Evolutionary conservation across 2,797 vertebrate genomes (phyloP).

Genomic region (Acrossocheilus fasciatus): DNA sequence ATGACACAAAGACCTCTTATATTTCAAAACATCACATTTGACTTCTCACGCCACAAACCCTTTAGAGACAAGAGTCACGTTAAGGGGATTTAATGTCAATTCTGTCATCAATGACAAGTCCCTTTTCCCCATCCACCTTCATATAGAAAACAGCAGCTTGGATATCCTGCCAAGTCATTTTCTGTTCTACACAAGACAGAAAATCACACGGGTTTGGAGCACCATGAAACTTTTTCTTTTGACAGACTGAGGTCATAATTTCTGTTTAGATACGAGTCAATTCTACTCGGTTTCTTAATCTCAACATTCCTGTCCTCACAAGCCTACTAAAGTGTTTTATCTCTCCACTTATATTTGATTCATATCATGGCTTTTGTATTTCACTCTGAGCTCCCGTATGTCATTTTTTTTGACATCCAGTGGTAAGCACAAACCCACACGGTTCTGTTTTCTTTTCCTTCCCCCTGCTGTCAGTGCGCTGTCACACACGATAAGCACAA

Average conservation of each 20-base stretch:
- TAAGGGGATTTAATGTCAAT: neutral
- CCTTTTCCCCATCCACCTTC: neutral
- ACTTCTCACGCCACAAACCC: neutral
- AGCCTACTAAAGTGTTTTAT: conserved; percentile 37
- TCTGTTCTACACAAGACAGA: neutral
- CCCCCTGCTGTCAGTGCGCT: conserved; percentile 53
- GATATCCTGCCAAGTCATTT: neutral
- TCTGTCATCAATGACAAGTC: neutral
- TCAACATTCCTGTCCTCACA: conserved; percentile 26
- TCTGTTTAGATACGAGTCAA: conserved; percentile 20
- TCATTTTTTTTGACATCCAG: conserved; percentile 37
- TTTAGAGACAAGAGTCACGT: neutral
- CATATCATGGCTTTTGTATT: conserved; percentile 49
- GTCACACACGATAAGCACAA: conserved; percentile 57
- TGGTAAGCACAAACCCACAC: conserved; percentile 47
- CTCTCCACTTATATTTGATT: conserved; percentile 52
- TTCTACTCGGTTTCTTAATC: conserved; percentile 40
- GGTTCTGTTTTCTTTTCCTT: conserved; percentile 49
- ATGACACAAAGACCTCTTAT: neutral
- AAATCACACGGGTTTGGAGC: neutral
- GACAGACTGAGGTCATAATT: conserved; percentile 6
- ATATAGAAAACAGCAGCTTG: neutral
- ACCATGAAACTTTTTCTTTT: neutral
- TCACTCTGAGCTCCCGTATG: conserved; percentile 47
- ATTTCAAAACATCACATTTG: neutral